phyloP scores from a whole-genome alignment of 1,140 invertebrate genomes.

The Drosophila obscura region DNA sequence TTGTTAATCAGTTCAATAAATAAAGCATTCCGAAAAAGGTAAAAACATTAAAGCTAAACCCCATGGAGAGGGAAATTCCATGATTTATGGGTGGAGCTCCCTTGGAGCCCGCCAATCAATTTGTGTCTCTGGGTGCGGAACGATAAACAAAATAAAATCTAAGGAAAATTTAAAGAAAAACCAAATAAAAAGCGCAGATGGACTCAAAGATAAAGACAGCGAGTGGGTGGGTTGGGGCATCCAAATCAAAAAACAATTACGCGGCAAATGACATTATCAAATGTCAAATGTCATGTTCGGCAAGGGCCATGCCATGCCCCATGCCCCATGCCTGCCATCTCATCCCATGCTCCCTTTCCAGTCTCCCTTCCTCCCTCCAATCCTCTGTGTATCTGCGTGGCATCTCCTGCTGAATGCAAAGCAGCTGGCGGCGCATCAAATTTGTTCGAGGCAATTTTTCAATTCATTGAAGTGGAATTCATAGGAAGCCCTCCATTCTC shows the following conservation, averaged over 20 bases:
- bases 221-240: slow-evolving; percentile 19
- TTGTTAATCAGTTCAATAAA: too few relatives aligned
- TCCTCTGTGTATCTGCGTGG: slow-evolving; percentile 4
- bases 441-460: slow-evolving; percentile 81
- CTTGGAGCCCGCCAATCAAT: too few relatives aligned
- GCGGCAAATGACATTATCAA: slow-evolving; percentile 82
- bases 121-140: too few relatives aligned
- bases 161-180: neutral
- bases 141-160: too few relatives aligned
- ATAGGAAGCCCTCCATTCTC: slow-evolving; percentile 50
- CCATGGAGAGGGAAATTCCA: too few relatives aligned
- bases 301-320: slow-evolving; percentile 2
- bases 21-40: too few relatives aligned
- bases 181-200: neutral
- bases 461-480: slow-evolving; percentile 82
- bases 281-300: slow-evolving; percentile 79
- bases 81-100: too few relatives aligned
- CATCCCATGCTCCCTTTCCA: slow-evolving; percentile 3
- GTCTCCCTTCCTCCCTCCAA: neutral
- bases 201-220: slow-evolving; percentile 27
- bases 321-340: neutral
- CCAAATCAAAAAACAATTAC: slow-evolving; percentile 82
- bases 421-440: slow-evolving; percentile 67
- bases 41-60: too few relatives aligned
- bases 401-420: slow-evolving; percentile 63